Conservation (phyloP, 2,888 invertebrate genomes). For the Eumerus sabulonum region DNA sequence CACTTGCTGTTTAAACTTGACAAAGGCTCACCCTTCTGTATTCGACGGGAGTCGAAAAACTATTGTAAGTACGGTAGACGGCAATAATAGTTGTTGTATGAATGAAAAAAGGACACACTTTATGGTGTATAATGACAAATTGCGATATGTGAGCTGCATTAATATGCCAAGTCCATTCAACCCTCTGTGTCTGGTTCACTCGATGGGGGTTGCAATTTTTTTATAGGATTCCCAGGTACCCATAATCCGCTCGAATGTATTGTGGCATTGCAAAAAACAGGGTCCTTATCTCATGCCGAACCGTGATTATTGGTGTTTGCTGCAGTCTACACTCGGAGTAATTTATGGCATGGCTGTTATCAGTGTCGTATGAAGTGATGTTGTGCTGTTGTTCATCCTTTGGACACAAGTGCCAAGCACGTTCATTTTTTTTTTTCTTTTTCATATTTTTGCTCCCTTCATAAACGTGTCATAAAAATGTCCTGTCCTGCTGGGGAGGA, state of each 20-base stretch:
- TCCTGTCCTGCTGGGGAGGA: constrained; percentile 43
- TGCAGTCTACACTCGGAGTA: constrained; percentile 46
- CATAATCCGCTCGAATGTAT: constrained; percentile 41
- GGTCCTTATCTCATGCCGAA: constrained; percentile 60
- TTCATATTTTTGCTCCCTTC: constrained; percentile 23
- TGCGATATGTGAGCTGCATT: constrained; percentile 61
- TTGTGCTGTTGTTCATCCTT: constrained; percentile 37
- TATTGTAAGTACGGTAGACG: constrained; percentile 5
- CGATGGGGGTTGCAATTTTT: background rate
- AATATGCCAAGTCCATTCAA: constrained; percentile 36
- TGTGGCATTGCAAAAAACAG: constrained; percentile 38
- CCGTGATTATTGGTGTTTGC: constrained; percentile 64
- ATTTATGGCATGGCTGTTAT: constrained; percentile 65
- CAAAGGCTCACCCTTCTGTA: constrained; percentile 24
- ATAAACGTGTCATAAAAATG: constrained; percentile 62
- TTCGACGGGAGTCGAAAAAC: background rate
- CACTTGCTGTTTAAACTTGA: constrained; percentile 55
- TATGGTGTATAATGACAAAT: constrained; percentile 64
- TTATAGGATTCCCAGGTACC: constrained; percentile 8
- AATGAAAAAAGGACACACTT: constrained; percentile 51
- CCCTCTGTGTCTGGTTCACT: background rate
- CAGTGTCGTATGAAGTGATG: constrained; percentile 57
- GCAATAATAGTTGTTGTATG: constrained; percentile 35
- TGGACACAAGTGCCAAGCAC: constrained; percentile 54
- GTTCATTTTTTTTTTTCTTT: constrained; percentile 26